Evolutionary conservation across 2,888 invertebrate species (phyloP).

Genomic region (Alviniconcha strummeri): DNA sequence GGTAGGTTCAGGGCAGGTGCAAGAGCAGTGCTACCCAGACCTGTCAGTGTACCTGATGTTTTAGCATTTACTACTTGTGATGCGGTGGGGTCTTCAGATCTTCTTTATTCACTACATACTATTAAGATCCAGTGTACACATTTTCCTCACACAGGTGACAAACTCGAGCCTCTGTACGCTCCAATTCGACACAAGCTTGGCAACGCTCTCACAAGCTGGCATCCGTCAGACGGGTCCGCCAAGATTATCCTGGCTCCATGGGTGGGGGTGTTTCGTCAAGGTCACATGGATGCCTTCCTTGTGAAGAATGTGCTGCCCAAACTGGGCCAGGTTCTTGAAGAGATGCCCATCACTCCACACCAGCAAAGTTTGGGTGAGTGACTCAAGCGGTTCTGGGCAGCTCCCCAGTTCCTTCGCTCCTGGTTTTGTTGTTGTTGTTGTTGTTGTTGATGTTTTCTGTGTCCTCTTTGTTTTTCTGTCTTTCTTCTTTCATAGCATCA

Average conservation of each 20-base stretch:
- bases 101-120: too few species aligned
- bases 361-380: slow-evolving; percentile 69
- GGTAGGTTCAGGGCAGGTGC: too few species aligned
- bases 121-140: too few species aligned
- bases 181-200: slow-evolving; percentile 93
- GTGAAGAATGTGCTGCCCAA: slow-evolving; percentile 80
- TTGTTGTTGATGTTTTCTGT: too few species aligned
- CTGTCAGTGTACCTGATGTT: too few species aligned
- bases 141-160: slow-evolving; percentile 53
- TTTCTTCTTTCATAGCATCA: too few species aligned
- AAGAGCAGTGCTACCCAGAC: too few species aligned
- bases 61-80: too few species aligned
- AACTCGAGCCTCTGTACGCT: slow-evolving; percentile 83
- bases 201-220: slow-evolving; percentile 92
- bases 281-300: slow-evolving; percentile 84
- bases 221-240: slow-evolving; percentile 95
- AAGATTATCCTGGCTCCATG: slow-evolving; percentile 93
- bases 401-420: too few species aligned
- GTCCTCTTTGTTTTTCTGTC: too few species aligned
- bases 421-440: too few species aligned
- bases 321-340: slow-evolving; percentile 67
- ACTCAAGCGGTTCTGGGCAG: background rate
- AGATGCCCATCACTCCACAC: slow-evolving; percentile 71
- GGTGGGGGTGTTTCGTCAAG: slow-evolving; percentile 84
- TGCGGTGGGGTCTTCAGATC: too few species aligned